These are phyloP conservation scores for Metopia argyrocephala DNA, from an alignment of 2,888 invertebrate species.

Conservation along the genomic window DNA sequence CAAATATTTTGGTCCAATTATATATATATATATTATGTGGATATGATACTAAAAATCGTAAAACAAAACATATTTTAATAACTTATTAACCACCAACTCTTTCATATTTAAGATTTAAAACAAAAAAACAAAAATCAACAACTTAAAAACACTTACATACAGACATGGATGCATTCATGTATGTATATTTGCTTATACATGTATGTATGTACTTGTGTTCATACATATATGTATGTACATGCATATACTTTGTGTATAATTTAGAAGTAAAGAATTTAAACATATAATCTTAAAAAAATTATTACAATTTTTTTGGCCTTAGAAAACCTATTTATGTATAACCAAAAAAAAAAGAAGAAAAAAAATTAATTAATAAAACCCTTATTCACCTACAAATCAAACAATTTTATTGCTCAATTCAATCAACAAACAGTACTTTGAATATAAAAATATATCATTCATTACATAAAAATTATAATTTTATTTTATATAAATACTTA, in stretches of 20 bases:
- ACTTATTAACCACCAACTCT: slow-evolving; percentile 51
- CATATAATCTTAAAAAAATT: neutral
- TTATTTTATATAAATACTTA: neutral
- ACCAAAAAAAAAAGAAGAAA: neutral
- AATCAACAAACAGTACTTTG: slow-evolving; percentile 6
- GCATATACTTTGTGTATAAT: slow-evolving; percentile 25
- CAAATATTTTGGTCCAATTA: slow-evolving; percentile 60
- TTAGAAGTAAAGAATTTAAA: neutral
- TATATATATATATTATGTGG: slow-evolving; percentile 1
- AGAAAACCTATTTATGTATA: neutral
- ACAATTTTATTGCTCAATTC: neutral
- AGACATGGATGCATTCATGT: too few relatives aligned
- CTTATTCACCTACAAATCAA: slow-evolving; percentile 2
- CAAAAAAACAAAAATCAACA: slow-evolving; percentile 32
- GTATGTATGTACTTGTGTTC: too few relatives aligned
- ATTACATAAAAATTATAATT: neutral
- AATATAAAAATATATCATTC: neutral
- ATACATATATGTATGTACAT: too few relatives aligned
- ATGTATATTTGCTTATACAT: too few relatives aligned
- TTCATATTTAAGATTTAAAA: slow-evolving; percentile 29
- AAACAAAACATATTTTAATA: slow-evolving; percentile 45
- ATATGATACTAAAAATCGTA: neutral
- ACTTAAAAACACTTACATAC: neutral
- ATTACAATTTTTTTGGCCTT: slow-evolving; percentile 24
- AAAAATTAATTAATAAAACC: slow-evolving; percentile 8